A percentile compares a stretch with the other conserved stretches of the same genome.
phyloP scores from a whole-genome alignment of 1,140 invertebrate genomes.

The Magallana ariakensis region DNA sequence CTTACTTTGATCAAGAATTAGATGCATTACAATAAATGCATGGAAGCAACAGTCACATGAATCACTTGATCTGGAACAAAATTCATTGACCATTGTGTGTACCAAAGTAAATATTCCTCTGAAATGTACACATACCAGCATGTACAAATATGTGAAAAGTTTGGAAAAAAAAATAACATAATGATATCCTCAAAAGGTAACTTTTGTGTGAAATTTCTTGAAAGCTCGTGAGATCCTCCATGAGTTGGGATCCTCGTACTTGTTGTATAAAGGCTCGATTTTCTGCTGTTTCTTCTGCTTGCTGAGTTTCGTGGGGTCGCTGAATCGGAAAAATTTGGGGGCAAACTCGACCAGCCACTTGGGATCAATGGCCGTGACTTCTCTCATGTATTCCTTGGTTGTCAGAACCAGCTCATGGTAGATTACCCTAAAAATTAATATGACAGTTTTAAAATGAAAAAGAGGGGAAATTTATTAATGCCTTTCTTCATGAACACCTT shows the following conservation, averaged over 20 bases:
- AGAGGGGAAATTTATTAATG: no score
- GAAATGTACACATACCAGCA: no score
- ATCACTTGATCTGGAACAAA: no score
- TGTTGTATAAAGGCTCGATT: constrained; percentile 98
- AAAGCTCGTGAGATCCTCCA: constrained; percentile 96
- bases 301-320: constrained; percentile 98
- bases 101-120: no score
- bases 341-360: constrained; percentile 99
- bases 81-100: no score
- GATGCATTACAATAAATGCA: no score
- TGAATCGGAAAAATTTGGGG: constrained; percentile 99
- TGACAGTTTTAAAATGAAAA: no score
- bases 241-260: constrained; percentile 99
- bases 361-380: constrained; percentile 99
- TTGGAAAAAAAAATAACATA: not conserved
- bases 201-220: constrained; percentile 79
- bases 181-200: constrained; percentile 74
- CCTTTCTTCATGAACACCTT: no score
- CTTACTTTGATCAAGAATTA: no score
- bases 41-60: no score
- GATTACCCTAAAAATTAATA: constrained; percentile 87
- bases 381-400: constrained; percentile 99
- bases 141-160: not conserved
- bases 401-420: constrained; percentile 99
- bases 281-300: constrained; percentile 99